phyloP scores from a whole-genome alignment of 92 coral and sea anemone species.

The Pocillopora grandis region DNA sequence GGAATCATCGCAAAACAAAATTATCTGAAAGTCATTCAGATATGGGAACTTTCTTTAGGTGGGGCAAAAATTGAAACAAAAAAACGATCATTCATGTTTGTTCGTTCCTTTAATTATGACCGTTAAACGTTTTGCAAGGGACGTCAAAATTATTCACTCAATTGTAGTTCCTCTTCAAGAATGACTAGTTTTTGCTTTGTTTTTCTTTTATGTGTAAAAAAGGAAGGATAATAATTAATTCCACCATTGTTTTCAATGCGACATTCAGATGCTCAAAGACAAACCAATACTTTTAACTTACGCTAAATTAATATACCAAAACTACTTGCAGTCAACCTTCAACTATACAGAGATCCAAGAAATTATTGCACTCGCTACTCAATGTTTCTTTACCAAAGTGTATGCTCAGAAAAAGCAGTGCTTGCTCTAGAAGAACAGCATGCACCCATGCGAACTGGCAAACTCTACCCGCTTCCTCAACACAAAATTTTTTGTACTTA shows the following conservation, averaged over 20 bases:
- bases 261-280: neutral
- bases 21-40: neutral
- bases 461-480: no score
- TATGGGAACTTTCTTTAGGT: neutral
- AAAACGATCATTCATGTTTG: neutral
- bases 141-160: neutral
- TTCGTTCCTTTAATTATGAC: neutral
- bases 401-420: no score
- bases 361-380: no score
- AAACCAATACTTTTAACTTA: neutral
- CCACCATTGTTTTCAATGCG: neutral
- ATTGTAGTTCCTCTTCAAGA: neutral
- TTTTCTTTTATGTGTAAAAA: neutral
- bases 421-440: no score
- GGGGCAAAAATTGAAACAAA: neutral
- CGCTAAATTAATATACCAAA: neutral
- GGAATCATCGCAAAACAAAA: neutral
- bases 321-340: no score
- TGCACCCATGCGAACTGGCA: no score
- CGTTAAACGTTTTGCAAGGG: neutral
- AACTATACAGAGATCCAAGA: neutral
- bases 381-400: no score
- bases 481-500: no score
- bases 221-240: neutral
- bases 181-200: neutral